These are phyloP conservation scores for Glareola pratincola DNA, from an alignment of 2,113 vertebrate species.

Conservation along the genomic window DNA sequence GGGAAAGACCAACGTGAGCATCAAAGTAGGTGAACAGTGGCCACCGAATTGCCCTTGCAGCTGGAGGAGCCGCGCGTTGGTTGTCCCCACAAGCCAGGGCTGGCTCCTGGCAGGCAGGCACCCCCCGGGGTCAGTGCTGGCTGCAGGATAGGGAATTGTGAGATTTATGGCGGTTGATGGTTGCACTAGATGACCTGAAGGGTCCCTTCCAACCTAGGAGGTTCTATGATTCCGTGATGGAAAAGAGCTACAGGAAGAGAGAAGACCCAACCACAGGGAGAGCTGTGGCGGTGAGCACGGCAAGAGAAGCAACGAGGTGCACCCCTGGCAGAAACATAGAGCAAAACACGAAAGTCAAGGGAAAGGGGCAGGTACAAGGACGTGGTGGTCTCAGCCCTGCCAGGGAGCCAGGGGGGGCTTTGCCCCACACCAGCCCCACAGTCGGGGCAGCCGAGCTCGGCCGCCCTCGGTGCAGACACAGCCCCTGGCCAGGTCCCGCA, in stretches of 20 bases:
- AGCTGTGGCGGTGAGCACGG: neutral
- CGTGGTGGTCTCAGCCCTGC: neutral
- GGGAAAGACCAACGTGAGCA: neutral
- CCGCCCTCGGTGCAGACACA: neutral
- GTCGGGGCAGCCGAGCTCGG: neutral
- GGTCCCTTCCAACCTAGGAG: no score
- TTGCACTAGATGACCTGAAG: no score
- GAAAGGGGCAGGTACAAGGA: neutral
- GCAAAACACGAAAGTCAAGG: no score
- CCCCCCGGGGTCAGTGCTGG: neutral
- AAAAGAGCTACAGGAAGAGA: neutral
- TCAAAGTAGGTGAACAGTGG: fast-evolving
- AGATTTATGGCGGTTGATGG: neutral
- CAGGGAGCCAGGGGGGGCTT: neutral
- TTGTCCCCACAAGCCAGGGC: neutral
- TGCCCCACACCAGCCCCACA: neutral
- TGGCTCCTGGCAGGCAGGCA: neutral
- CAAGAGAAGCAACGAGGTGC: neutral
- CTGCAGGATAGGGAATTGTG: neutral
- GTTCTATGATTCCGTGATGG: no score
- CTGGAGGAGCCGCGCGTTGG: neutral
- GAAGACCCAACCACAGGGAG: neutral
- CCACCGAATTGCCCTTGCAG: no score
- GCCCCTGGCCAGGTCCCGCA: neutral
- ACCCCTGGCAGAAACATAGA: neutral